These are phyloP conservation scores for Vireo altiloquus DNA, from an alignment of 2,113 vertebrate species.

Conservation along the genomic window DNA sequence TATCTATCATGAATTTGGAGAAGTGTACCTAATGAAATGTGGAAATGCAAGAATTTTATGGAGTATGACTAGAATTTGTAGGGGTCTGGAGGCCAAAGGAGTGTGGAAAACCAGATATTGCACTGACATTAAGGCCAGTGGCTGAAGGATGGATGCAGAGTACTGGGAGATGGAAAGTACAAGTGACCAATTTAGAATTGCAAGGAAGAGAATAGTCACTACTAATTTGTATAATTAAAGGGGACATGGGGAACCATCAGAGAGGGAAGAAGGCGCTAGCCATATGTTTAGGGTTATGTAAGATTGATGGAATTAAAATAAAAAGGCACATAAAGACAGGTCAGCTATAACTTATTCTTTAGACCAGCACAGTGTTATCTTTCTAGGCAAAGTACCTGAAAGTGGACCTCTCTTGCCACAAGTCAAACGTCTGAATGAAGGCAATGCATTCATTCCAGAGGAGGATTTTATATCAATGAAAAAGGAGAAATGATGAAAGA, in stretches of 20 bases:
- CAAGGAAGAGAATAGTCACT: not conserved
- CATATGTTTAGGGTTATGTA: not conserved
- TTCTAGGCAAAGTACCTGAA: not conserved
- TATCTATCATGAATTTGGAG: not conserved
- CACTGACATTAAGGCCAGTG: accelerated
- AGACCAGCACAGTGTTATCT: not conserved
- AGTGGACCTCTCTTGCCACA: not conserved
- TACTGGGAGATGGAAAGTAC: not conserved
- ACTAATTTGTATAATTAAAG: not conserved
- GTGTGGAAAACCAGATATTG: not conserved
- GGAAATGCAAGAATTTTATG: not conserved
- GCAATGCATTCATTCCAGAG: not conserved
- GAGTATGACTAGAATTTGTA: not conserved
- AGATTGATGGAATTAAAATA: not conserved
- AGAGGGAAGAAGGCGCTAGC: not conserved
- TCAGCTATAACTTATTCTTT: not conserved
- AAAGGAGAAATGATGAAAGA: not conserved
- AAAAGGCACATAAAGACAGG: not conserved
- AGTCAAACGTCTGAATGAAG: not conserved
- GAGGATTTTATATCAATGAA: not conserved
- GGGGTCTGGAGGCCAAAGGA: not conserved
- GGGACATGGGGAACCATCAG: not conserved
- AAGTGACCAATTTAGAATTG: not conserved
- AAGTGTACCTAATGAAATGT: not conserved
- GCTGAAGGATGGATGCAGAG: not conserved